A percentile compares a stretch with the other conserved stretches of the same genome.
Conservation (phyloP, 2,797 vertebrate species). For the Eulemur coronatus region DNA sequence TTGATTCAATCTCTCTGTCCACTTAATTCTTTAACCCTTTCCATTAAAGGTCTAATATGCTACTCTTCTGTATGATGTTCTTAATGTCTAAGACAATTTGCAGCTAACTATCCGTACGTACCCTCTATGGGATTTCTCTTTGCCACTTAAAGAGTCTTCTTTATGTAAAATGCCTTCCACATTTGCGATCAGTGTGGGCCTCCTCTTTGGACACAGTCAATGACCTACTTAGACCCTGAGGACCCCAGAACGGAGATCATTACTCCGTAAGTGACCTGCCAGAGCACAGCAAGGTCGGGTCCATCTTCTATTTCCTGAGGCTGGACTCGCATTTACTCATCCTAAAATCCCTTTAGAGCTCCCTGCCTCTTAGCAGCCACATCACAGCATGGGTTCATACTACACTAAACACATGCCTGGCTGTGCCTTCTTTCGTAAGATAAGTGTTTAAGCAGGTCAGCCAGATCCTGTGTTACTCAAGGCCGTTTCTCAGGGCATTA, state of each 20-base stretch:
- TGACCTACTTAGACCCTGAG: neutral
- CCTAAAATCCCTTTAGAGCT: too few relatives aligned
- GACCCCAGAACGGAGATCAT: neutral
- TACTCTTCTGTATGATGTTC: rapidly evolving
- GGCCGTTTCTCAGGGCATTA: neutral
- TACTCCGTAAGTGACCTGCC: rapidly evolving
- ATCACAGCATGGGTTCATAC: rapidly evolving
- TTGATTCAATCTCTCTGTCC: neutral
- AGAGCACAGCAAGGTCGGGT: rapidly evolving
- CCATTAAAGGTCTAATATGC: neutral
- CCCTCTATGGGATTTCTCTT: neutral
- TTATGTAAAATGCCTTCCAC: neutral
- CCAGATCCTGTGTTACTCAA: neutral
- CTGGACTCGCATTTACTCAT: neutral
- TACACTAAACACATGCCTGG: rapidly evolving
- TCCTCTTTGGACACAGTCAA: neutral
- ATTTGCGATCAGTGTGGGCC: neutral
- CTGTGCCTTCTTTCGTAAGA: neutral
- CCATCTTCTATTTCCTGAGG: neutral
- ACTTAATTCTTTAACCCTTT: neutral
- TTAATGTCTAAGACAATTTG: neutral
- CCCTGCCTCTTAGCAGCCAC: neutral
- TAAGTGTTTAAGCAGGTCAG: neutral
- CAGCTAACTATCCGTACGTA: rapidly evolving
- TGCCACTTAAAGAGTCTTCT: too few relatives aligned